Evolutionary conservation across 2,113 vertebrate species (phyloP), one percentile per base, ranked within the genome.

Genomic region (Gavialis gangeticus): DNA sequence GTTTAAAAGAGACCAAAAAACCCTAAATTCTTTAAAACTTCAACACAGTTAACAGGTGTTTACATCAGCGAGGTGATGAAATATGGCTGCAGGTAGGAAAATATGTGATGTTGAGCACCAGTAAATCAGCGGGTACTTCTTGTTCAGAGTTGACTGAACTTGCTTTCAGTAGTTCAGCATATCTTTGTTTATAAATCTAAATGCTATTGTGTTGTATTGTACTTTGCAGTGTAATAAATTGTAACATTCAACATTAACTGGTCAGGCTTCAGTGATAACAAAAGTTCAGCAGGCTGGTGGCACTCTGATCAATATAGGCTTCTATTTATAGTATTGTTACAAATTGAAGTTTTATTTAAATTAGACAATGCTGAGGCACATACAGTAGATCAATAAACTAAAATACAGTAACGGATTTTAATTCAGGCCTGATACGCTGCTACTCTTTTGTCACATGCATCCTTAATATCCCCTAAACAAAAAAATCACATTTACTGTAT

Each of bases 301-400:
- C 93, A 92, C 82, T 93, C 90, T 91, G 96, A 98, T 98, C 98
- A 97, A 98, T 98, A 98, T 88, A 66, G 84, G 77, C 67, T 98
- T 98, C 98, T 98, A 98, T 98, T 98, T 98, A 98, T 98, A 98
- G 97, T 98, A 97, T 96, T 96, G 96, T 95, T 97, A 98, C 97
- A 98, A 98, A 98, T 98, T 97, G 97, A 97, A 97, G 97, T 97
- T 98, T 98, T 98, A 98, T 98, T 98, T 98, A 98, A 98, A 98
- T 98, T 97, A 98, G 96, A 93, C 93, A 92, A 96, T 95, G 94
- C 94, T 92, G 94, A 97, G 90, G 95, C 84, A 90, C 91, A 76
- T 93, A 90, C 78, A 93, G 94, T 69, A 90, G 93, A 98, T 98
- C 95, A 54, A 98, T 98, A 92, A 92, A 89, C 93, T 97, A 97